phyloP scores from a whole-genome alignment of 2,797 vertebrate species.

The Acrocephalus scirpaceus region DNA sequence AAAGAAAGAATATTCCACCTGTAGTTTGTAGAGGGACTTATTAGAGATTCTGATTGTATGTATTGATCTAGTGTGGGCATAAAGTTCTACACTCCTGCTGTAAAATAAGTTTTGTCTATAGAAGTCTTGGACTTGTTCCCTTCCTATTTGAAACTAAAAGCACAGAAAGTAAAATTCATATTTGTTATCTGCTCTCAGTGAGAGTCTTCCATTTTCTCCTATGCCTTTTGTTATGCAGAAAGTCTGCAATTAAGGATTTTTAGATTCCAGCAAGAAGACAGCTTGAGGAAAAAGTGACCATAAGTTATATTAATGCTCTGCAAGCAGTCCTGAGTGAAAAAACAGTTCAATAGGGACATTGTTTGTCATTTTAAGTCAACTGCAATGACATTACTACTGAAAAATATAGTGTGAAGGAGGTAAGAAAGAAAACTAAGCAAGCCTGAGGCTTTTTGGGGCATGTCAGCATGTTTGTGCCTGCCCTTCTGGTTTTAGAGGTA shows the following conservation, averaged over 20 bases:
- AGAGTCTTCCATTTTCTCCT: not conserved
- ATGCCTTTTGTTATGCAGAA: not conserved
- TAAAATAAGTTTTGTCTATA: not conserved
- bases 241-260: not conserved
- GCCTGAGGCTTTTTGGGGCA: not conserved
- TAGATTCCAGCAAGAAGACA: not conserved
- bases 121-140: accelerated
- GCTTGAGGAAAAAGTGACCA: not conserved
- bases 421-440: not conserved
- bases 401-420: not conserved
- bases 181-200: not conserved
- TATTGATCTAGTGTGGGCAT: not conserved
- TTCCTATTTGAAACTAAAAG: not conserved
- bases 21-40: not conserved
- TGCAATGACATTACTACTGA: not conserved
- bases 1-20: not conserved
- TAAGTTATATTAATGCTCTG: not conserved
- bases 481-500: not conserved
- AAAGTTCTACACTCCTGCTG: not conserved
- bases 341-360: not conserved
- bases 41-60: not conserved
- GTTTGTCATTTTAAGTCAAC: not conserved
- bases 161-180: accelerated
- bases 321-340: not conserved
- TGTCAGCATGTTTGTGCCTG: not conserved